Evolutionary conservation across 2,888 invertebrate species (phyloP), one percentile per base, ranked within the genome.

Genomic region (Salpingus planirostris): DNA sequence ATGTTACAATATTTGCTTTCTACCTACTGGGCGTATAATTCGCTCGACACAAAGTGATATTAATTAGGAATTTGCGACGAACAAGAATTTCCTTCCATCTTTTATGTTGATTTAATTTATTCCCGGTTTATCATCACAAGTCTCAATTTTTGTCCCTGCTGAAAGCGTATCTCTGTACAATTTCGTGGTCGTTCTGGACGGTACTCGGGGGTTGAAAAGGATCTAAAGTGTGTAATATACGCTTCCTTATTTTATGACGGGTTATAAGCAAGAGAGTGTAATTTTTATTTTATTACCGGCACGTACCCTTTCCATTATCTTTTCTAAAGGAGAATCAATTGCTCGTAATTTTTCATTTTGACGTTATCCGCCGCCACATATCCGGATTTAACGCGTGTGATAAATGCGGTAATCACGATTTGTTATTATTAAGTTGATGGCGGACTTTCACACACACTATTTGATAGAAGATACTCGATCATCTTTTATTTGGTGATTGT

Each of bases 251-350:
- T 23, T 37, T 37, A 37, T 37, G 15, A 18, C 37, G 15, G 23
- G 5, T 7, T 11, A 11, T 29, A 33, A 23, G 27, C 27, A 35
- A 32, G 34, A 39, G 31, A 39, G 21, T 29, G 21, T 24, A 22
- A 26, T 39, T 29, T 35, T 39, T 29, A 26, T 39, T 39, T 35
- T 39, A 38, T 39, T 39, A 29, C 21, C 21, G 27, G 18, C 38
- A 39, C 38, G 38, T 35, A 29, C 24, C 29, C 29, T 35, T 39
- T 34, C 35, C 35, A 35, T 39, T 39, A 39, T 39, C 38, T 39
- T 39, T 39, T 29, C 34, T 39, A 39, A 39, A 39, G 32, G 38
- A 35, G 32, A 39, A 39, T 39, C 38, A 39, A 39, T 39, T 38
- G 38, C 29, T 22, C 12, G 38, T 39, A 32, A 39, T 39, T 31